phyloP scores from a whole-genome alignment of 2,888 invertebrate genomes.

The Ochropacha duplaris region DNA sequence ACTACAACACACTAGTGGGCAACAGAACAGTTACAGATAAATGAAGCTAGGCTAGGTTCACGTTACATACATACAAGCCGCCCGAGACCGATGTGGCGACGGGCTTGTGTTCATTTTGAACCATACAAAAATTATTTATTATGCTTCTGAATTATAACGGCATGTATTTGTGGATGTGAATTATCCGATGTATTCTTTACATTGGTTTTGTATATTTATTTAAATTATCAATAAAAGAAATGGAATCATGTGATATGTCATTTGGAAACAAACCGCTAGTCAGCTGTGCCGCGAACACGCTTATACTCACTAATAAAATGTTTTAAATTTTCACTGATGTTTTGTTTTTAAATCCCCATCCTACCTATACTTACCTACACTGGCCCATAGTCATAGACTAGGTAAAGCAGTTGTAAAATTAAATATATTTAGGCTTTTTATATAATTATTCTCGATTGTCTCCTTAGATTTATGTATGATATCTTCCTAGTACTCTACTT shows the following conservation, averaged over 20 bases:
- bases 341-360: constrained; percentile 29
- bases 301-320: constrained; percentile 79
- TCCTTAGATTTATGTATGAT: too few relatives aligned
- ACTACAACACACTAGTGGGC: background rate
- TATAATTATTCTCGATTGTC: too few relatives aligned
- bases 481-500: too few relatives aligned
- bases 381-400: too few relatives aligned
- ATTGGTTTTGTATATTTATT: constrained; percentile 32
- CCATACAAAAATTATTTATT: constrained; percentile 13
- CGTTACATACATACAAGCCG: too few relatives aligned
- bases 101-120: background rate
- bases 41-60: background rate
- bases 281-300: constrained; percentile 81
- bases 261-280: constrained; percentile 76
- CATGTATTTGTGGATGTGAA: constrained; percentile 24
- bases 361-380: background rate
- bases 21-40: background rate
- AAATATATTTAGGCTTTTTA: too few relatives aligned
- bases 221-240: constrained; percentile 42
- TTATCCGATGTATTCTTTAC: constrained; percentile 18
- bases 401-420: too few relatives aligned
- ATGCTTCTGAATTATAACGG: constrained; percentile 21
- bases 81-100: too few relatives aligned
- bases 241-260: constrained; percentile 73
- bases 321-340: constrained; percentile 50